phyloP scores from a whole-genome alignment of 92 coral and sea anemone species.

The Pocillopora meandrina region DNA sequence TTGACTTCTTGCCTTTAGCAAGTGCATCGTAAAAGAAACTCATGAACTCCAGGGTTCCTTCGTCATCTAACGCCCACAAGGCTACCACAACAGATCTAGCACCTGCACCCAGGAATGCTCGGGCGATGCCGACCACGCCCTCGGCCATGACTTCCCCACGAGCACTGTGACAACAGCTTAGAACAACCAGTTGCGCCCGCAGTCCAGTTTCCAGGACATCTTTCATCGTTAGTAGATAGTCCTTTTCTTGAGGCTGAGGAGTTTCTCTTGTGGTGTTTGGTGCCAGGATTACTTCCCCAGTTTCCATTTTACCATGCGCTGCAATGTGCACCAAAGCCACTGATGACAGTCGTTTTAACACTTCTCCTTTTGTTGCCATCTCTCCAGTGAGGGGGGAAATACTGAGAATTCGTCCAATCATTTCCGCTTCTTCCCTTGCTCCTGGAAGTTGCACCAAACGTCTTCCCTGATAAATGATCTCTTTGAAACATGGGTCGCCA shows the following conservation, averaged over 20 bases:
- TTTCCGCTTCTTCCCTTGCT: background rate
- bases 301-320: background rate
- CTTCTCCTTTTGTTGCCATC: background rate
- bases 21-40: background rate
- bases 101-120: slow-evolving; percentile 35
- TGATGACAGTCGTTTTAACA: background rate
- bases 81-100: slow-evolving; percentile 35
- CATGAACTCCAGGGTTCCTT: slow-evolving; percentile 10
- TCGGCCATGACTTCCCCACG: background rate
- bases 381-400: background rate
- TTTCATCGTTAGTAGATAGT: background rate
- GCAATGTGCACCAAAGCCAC: slow-evolving; percentile 3
- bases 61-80: slow-evolving; percentile 23
- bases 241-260: background rate
- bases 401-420: background rate
- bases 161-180: background rate
- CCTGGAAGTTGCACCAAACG: background rate
- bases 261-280: background rate
- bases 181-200: background rate
- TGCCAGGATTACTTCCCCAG: background rate
- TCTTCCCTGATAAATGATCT: background rate
- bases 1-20: background rate
- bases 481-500: background rate
- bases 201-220: background rate
- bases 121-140: slow-evolving; percentile 33